Evolutionary conservation across 2,797 vertebrate species (phyloP).

Genomic region (Microtus californicus): DNA sequence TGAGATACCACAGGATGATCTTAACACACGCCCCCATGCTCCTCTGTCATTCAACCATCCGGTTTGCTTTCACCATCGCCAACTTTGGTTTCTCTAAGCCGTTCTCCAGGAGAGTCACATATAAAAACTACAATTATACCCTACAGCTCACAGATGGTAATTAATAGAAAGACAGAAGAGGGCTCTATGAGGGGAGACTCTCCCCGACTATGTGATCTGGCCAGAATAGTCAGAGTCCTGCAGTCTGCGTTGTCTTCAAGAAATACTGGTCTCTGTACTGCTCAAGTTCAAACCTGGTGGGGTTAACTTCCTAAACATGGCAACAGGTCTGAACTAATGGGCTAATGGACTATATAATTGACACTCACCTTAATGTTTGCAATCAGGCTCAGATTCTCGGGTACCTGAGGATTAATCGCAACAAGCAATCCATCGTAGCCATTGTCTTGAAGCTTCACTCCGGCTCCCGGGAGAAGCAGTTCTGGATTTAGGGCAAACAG

Average conservation of each 20-base stretch:
- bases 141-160: conserved; percentile 10
- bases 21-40: neutral
- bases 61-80: neutral
- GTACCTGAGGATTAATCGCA: conserved; percentile 78
- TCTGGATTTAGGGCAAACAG: conserved; percentile 64
- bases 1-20: conserved; percentile 11
- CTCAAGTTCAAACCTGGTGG: neutral
- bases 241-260: neutral
- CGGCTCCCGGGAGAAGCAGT: conserved; percentile 1
- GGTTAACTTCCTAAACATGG: neutral
- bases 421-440: conserved; percentile 82
- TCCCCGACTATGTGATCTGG: neutral
- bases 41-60: neutral
- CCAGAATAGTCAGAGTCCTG: neutral
- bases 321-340: neutral
- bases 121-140: neutral
- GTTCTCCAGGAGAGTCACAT: neutral
- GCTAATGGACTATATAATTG: neutral
- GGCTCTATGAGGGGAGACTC: neutral
- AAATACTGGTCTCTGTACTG: neutral
- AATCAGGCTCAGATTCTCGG: conserved; percentile 75
- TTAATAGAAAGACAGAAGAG: neutral
- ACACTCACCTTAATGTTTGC: conserved; percentile 82
- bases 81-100: conserved; percentile 7
- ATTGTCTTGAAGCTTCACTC: conserved; percentile 73